phyloP scores from a whole-genome alignment of 2,888 invertebrate species.

The Drosophila birchii region DNA sequence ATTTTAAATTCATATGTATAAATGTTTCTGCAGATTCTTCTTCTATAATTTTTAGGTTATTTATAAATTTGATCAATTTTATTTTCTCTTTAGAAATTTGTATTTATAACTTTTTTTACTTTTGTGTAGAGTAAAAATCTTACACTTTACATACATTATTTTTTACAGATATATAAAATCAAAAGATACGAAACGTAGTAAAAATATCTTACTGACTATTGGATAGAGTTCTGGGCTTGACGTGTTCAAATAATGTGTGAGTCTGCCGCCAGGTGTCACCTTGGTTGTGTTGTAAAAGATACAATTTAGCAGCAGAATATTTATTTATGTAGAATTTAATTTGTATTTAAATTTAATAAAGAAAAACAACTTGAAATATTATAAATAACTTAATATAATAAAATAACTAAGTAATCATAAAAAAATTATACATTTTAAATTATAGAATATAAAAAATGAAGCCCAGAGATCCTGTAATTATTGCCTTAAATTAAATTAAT shows the following conservation, averaged over 20 bases:
- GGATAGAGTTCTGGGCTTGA: not conserved
- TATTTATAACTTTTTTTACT: too few species aligned
- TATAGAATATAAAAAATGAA: not conserved
- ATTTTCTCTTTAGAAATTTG: too few species aligned
- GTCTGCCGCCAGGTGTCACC: not conserved
- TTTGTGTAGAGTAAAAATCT: too few species aligned
- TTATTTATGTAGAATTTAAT: not conserved
- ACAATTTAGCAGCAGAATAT: not conserved
- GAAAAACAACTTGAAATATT: too few species aligned
- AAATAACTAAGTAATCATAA: too few species aligned
- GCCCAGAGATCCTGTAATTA: not conserved
- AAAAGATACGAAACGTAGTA: too few species aligned
- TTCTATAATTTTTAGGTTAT: too few species aligned
- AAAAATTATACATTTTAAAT: not conserved
- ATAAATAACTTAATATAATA: too few species aligned
- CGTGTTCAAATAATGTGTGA: not conserved
- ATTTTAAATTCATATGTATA: too few species aligned
- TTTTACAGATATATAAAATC: not conserved
- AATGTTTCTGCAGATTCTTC: too few species aligned
- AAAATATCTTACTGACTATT: not conserved
- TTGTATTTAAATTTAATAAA: not conserved
- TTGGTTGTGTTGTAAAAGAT: not conserved
- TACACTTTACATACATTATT: too few species aligned
- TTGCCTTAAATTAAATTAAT: not conserved
- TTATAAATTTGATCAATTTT: too few species aligned